A percentile compares a stretch with the other conserved stretches of the same genome.
These are phyloP conservation scores for Cephus cinctus DNA, from an alignment of 1,140 invertebrate species.

Conservation along the genomic window DNA sequence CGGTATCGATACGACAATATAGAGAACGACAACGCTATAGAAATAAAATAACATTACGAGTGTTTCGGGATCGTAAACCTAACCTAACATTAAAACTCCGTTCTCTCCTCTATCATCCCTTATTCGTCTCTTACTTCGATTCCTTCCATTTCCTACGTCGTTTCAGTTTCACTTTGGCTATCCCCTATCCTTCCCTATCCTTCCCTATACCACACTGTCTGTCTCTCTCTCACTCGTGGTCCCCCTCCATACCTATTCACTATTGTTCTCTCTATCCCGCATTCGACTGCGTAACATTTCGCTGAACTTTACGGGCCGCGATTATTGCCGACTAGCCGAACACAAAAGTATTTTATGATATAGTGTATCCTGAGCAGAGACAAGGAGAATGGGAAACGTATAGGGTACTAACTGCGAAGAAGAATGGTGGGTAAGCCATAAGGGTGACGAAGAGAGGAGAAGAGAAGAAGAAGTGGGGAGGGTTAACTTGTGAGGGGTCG, in stretches of 20 bases:
- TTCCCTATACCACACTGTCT: background rate
- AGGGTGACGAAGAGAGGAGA: background rate
- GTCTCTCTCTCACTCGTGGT: background rate
- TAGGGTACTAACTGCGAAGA: too few relatives aligned
- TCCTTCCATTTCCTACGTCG: background rate
- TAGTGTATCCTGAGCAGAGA: slow-evolving; percentile 10
- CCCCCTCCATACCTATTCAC: background rate
- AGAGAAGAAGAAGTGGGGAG: background rate
- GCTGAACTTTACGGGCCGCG: slow-evolving; percentile 21
- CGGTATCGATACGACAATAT: too few relatives aligned
- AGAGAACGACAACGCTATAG: too few relatives aligned
- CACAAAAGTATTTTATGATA: slow-evolving; percentile 22
- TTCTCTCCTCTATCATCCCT: background rate
- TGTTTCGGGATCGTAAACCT: background rate
- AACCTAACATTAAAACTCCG: background rate
- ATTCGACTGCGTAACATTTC: slow-evolving; percentile 12
- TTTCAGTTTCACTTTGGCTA: background rate
- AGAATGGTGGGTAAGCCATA: background rate
- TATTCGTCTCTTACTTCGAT: background rate
- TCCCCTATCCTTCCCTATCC: background rate
- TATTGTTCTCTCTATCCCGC: background rate
- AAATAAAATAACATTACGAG: too few relatives aligned
- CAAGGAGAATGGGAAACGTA: background rate
- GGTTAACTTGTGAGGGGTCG: too few relatives aligned
- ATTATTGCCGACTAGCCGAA: slow-evolving; percentile 17